Evolutionary conservation across 2,888 invertebrate genomes (phyloP).

Genomic region (Cancer borealis): DNA sequence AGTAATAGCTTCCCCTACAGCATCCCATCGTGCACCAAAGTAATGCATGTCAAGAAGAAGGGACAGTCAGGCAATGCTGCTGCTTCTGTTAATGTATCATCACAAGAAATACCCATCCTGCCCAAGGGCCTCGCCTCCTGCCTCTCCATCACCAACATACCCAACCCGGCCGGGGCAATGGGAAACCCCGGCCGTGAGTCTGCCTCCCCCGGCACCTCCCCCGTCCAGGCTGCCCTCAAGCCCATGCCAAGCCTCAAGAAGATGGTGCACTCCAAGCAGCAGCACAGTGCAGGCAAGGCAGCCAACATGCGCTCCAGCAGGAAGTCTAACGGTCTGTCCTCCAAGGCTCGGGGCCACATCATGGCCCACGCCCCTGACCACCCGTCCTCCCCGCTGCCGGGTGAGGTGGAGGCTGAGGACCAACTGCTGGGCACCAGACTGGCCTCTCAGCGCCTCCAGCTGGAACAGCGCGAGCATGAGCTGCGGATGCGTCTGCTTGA

Average conservation of each 20-base stretch:
- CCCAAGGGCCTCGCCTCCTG: constrained; percentile 74
- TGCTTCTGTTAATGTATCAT: constrained; percentile 16
- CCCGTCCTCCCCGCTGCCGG: constrained; percentile 22
- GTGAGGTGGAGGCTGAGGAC: constrained; percentile 53
- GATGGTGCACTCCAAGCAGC: constrained; percentile 69
- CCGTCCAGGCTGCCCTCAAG: constrained; percentile 62
- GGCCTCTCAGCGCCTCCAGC: constrained; percentile 68
- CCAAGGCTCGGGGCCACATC: constrained; percentile 48
- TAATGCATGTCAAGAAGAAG: constrained; percentile 66
- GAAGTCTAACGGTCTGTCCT: constrained; percentile 31
- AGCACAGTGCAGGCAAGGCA: constrained; percentile 53
- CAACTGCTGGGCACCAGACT: constrained; percentile 61
- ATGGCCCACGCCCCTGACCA: neutral
- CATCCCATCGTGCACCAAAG: constrained; percentile 72
- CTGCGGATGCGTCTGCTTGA: constrained; percentile 75
- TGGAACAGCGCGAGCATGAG: constrained; percentile 71
- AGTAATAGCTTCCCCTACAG: constrained; percentile 56
- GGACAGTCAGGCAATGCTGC: constrained; percentile 13
- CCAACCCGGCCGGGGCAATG: constrained; percentile 65
- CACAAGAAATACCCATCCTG: constrained; percentile 69
- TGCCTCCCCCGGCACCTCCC: constrained; percentile 51
- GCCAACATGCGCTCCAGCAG: constrained; percentile 31
- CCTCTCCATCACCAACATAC: constrained; percentile 76
- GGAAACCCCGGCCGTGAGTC: constrained; percentile 51
- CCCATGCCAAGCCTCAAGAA: constrained; percentile 76